Evolutionary conservation across 2,888 invertebrate species (phyloP), one percentile per base, ranked within the genome.

Genomic region (Neocrepidodera transversa): DNA sequence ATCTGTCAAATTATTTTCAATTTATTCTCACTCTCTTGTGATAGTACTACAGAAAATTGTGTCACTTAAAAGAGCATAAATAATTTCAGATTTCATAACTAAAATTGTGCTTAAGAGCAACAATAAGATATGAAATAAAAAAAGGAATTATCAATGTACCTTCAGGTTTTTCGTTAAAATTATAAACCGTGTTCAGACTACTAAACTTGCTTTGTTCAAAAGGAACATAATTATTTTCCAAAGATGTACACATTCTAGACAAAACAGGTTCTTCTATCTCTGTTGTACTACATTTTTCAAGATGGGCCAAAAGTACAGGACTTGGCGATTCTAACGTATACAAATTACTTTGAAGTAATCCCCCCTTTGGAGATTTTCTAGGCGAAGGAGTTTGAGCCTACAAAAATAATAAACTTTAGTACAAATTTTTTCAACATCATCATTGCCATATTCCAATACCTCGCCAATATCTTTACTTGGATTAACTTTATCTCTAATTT

Each of bases 291-390:
- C 58, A 61, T 63, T 82, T 81, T 74, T 86, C 82, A 43, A 88
- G 79, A 70, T 87, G 86, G 7, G 87, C 87, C 17, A 89, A 73
- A 6, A 93, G 82, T 63, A 87, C 86, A 0, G 91, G 90, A 71
- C 93, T 91, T 0, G 93, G 93, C 17, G 85, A 81, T 0, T 92
- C 86, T 45, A 93, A 78, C 1, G 90, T 89, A 72, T 93, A 93
- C 0, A 93, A 93, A 62, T 89, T 87, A 71, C 90, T 90, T 49
- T 92, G 82, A 8, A 87, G 82, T 53, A 90, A 76, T 65, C 68
- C 81, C 78, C 74, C 82, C 79, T 74, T 82, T 80, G 63, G 63
- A 26, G 68, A 49, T 35, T 47, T 23, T 36, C 11, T 6, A 1
- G 32, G 10, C n/a, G 16, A 13, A 23, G 17, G 7, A 16, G 52